Evolutionary conservation across 2,113 vertebrate species (phyloP), one percentile per base, ranked within the genome.

Genomic region (Oncorhynchus keta): DNA sequence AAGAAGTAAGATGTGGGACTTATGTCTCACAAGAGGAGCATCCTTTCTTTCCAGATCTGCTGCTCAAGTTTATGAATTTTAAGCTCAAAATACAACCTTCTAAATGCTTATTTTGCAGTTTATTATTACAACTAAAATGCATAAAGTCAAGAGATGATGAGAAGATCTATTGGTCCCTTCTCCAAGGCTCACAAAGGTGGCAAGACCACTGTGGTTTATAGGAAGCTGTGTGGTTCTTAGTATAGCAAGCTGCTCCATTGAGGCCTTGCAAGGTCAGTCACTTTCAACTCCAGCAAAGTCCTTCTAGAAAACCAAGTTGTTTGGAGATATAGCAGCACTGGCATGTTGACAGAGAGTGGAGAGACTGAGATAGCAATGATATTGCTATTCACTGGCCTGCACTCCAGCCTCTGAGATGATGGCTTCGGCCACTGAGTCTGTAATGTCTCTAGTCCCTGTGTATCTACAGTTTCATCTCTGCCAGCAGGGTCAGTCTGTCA

Each of bases 401-500:
- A 68, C 79, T 51, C 13, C 39, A 48, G 18, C 61, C 79, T 48
- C 20, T 13, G 77, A 81, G 81, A 76, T 45, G 84, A 77, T 73
- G 85, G 82, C 73, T 20, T 13, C 59, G 67, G 82, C 79, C 85
- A 68, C 39, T 11, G 77, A 83, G 83, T 78, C 14, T 3, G 78
- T 79, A 80, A 80, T 79, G 89, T 90, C 5, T 32, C 28, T 67
- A 68, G 85, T 88, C 89, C 89, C 86, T 70, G 75, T 70, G 89
- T 88, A 86, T 90, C 86, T 84, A 45, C 39, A 45, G 39, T 11
- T 88, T 89, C 90, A 90, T 70, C 75, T 81, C 85, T 89, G 89
- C 86, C 88, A 88, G 86, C 74, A 77, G 30, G 89, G 90, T 91
- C 90, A 83, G 59, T 0, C 82, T 86, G 89, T 87, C 90, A 86